phyloP scores from a whole-genome alignment of 1,140 invertebrate genomes.

The Varroa destructor region DNA sequence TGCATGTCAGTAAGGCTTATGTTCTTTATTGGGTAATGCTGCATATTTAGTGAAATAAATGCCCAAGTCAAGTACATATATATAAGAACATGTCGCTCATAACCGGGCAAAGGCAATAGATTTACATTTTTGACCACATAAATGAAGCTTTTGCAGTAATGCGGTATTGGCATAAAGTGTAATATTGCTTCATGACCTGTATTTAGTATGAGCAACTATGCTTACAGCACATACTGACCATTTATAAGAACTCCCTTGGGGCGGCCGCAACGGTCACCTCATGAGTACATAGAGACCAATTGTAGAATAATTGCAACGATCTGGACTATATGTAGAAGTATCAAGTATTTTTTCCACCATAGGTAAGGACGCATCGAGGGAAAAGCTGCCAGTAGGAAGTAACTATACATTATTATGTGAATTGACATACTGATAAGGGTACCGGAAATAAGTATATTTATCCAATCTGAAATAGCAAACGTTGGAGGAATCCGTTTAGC shows the following conservation, averaged over 20 bases:
- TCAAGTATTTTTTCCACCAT: slow-evolving; percentile 90
- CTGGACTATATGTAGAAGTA: slow-evolving; percentile 55
- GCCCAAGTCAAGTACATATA: too few relatives aligned
- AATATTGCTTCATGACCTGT: too few relatives aligned
- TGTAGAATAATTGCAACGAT: slow-evolving; percentile 25
- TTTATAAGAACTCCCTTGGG: slow-evolving; percentile 1
- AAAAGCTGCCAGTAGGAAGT: slow-evolving; percentile 69
- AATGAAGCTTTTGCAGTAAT: too few relatives aligned
- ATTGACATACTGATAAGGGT: slow-evolving; percentile 58
- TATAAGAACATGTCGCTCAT: too few relatives aligned
- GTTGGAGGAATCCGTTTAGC: too few relatives aligned
- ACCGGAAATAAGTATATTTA: neutral
- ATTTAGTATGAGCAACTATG: too few relatives aligned
- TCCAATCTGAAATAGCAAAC: slow-evolving; percentile 7
- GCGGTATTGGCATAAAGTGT: too few relatives aligned
- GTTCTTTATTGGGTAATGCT: too few relatives aligned
- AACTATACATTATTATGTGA: slow-evolving; percentile 81
- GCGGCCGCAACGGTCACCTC: neutral
- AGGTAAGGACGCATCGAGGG: slow-evolving; percentile 68
- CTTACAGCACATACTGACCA: neutral
- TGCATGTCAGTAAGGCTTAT: too few relatives aligned
- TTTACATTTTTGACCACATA: too few relatives aligned
- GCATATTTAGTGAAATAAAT: too few relatives aligned
- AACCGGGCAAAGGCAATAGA: too few relatives aligned
- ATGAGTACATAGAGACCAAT: slow-evolving; percentile 2